Evolutionary conservation across 2,888 invertebrate species (phyloP).

Genomic region (Pyrrhosoma nymphula): DNA sequence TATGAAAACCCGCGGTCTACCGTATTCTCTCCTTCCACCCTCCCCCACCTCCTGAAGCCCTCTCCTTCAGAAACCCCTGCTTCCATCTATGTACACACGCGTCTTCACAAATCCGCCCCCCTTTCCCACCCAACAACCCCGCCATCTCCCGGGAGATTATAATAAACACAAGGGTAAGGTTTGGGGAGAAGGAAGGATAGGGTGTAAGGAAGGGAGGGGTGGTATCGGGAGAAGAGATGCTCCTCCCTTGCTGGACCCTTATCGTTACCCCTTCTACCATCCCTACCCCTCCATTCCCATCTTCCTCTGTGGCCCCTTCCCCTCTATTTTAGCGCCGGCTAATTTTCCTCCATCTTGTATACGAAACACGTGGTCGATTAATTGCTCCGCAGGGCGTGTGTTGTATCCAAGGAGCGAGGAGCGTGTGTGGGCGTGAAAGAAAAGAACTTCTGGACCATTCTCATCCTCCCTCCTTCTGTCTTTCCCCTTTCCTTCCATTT

Average conservation of each 20-base stretch:
- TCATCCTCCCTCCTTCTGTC: neutral
- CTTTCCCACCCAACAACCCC: neutral
- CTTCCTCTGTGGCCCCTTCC: neutral
- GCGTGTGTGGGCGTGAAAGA: neutral
- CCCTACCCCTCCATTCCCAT: neutral
- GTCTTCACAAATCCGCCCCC: conserved; percentile 22
- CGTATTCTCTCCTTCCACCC: neutral
- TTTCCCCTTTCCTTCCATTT: neutral
- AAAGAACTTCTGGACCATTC: neutral
- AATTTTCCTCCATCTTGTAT: conserved; percentile 59
- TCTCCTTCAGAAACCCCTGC: neutral
- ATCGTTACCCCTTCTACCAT: neutral
- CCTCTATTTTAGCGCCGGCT: conserved; percentile 28
- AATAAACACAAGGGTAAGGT: neutral
- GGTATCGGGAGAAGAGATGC: neutral
- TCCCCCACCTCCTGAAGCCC: neutral
- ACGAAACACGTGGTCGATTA: conserved; percentile 44
- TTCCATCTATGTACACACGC: neutral
- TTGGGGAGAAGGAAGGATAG: neutral
- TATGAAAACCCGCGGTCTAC: conserved; percentile 56
- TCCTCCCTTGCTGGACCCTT: neutral
- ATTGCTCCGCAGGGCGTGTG: conserved; percentile 57
- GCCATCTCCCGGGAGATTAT: conserved; percentile 14
- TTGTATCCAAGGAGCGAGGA: conserved; percentile 36
- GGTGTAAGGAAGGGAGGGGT: neutral